Percentiles rank a stretch among this genome's conserved stretches.
Evolutionary conservation across 2,113 vertebrate genomes (phyloP).

Genomic region (Chaenogobius annularis): DNA sequence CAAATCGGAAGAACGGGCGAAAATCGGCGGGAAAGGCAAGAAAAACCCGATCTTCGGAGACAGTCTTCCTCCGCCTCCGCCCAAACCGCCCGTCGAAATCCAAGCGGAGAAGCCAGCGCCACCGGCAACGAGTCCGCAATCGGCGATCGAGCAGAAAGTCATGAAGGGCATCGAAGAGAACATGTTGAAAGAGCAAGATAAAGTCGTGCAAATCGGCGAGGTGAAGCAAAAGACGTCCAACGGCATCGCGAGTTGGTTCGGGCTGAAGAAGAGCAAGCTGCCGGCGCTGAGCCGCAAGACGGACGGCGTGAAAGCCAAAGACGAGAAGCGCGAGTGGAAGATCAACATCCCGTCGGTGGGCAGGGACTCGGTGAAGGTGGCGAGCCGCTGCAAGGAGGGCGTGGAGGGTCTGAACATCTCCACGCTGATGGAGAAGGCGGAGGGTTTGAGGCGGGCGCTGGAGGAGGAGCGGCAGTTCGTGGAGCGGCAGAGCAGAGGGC

Average conservation of each 20-base stretch:
- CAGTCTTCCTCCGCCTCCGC: constrained; percentile 74
- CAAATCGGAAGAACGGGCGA: constrained; percentile 78
- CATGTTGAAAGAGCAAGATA: constrained; percentile 87
- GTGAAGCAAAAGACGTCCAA: constrained; percentile 89
- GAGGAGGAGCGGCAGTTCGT: constrained; percentile 92
- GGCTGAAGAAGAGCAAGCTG: constrained; percentile 91
- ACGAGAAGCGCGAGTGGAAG: constrained; percentile 80
- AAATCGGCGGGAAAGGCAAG: constrained; percentile 74
- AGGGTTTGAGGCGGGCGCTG: constrained; percentile 89
- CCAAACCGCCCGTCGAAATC: constrained; percentile 54
- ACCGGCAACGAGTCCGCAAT: constrained; percentile 72
- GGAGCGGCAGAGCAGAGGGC: constrained; percentile 81
- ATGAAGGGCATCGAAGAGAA: constrained; percentile 98
- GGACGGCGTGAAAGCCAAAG: constrained; percentile 78
- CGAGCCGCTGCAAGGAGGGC: constrained; percentile 80
- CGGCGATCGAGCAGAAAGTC: constrained; percentile 95
- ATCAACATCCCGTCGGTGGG: constrained; percentile 75
- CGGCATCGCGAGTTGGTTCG: constrained; percentile 93
- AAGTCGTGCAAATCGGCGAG: constrained; percentile 70
- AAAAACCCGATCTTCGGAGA: constrained; percentile 75
- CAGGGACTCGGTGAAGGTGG: constrained; percentile 78
- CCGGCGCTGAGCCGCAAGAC: constrained; percentile 88
- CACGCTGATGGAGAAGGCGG: constrained; percentile 94
- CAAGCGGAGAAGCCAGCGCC: constrained; percentile 53
- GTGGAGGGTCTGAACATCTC: constrained; percentile 93